Percentiles rank a stretch among this genome's conserved stretches.
Conservation (phyloP, 2,888 invertebrate genomes). For the Zygothrica quintamaculata region DNA sequence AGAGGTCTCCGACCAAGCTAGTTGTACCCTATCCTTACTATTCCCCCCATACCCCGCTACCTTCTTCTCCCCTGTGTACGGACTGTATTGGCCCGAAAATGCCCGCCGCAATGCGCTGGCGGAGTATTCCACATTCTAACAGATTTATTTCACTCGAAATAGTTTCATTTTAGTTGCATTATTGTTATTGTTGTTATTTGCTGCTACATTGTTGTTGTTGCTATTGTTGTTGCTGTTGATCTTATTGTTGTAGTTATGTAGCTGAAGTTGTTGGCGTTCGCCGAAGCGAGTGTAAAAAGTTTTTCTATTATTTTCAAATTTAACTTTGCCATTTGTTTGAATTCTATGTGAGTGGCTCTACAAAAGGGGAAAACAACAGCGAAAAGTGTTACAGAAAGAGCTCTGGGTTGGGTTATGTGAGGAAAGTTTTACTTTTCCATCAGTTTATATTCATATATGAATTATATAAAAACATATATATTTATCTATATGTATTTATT, state of each 20-base stretch:
- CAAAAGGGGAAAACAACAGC: conserved; percentile 31
- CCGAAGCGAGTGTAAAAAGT: conserved; percentile 70
- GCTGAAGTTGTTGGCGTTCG: conserved; percentile 52
- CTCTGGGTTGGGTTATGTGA: background rate
- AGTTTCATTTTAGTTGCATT: conserved; percentile 79
- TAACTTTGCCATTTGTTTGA: conserved; percentile 79
- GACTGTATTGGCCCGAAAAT: too few species aligned
- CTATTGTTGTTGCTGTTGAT: conserved; percentile 37
- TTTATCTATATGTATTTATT: conserved; percentile 36
- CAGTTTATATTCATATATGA: conserved; percentile 56
- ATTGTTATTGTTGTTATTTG: conserved; percentile 74
- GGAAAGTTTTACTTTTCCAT: conserved; percentile 46
- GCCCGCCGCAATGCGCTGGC: conserved; percentile 72
- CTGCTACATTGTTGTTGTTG: conserved; percentile 43
- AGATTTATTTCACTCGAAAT: conserved; percentile 80
- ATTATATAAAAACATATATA: conserved; percentile 42
- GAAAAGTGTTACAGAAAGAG: background rate
- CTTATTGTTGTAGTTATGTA: conserved; percentile 35
- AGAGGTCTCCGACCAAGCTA: too few species aligned
- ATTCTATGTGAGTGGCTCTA: conserved; percentile 62
- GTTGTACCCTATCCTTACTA: too few species aligned
- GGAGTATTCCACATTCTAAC: conserved; percentile 76
- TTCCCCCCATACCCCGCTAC: too few species aligned
- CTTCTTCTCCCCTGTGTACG: too few species aligned
- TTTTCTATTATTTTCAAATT: conserved; percentile 82